Percentiles rank a stretch among this genome's conserved stretches.
phyloP scores from a whole-genome alignment of 2,113 vertebrate species.

The Heliornis fulica region DNA sequence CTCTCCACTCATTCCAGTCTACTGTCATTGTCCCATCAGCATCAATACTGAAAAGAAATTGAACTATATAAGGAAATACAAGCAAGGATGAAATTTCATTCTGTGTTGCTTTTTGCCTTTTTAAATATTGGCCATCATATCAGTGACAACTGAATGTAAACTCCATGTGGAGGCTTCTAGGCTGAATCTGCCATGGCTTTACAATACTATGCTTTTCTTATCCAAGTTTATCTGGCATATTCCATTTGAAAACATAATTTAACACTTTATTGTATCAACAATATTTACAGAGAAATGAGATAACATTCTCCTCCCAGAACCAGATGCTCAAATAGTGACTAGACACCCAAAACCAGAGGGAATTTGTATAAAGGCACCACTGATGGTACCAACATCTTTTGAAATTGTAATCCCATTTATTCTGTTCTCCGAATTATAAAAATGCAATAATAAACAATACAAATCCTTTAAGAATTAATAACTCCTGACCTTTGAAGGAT shows the following conservation, averaged over 20 bases:
- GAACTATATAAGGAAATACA: neutral
- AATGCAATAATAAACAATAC: neutral
- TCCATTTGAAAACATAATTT: neutral
- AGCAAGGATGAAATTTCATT: neutral
- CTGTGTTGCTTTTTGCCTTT: neutral
- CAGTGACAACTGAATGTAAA: neutral
- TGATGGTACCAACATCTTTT: neutral
- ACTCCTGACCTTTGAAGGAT: slow-evolving; percentile 86
- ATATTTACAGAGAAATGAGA: neutral
- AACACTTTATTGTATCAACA: neutral
- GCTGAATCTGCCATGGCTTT: neutral
- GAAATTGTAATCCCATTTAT: neutral
- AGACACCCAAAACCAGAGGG: neutral
- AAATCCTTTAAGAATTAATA: neutral
- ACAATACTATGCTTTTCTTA: neutral
- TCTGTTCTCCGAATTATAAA: neutral
- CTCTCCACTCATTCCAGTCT: slow-evolving; percentile 95
- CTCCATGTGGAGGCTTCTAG: neutral
- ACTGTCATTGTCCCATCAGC: slow-evolving; percentile 90
- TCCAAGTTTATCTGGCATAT: neutral
- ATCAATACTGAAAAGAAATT: slow-evolving; percentile 83
- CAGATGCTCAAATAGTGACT: neutral
- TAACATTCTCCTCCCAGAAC: neutral
- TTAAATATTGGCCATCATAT: neutral
- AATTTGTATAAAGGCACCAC: neutral